A percentile compares a stretch with the other conserved stretches of the same genome.
Evolutionary conservation across 1,140 invertebrate genomes (phyloP).

Genomic region (Arctopsyche grandis): DNA sequence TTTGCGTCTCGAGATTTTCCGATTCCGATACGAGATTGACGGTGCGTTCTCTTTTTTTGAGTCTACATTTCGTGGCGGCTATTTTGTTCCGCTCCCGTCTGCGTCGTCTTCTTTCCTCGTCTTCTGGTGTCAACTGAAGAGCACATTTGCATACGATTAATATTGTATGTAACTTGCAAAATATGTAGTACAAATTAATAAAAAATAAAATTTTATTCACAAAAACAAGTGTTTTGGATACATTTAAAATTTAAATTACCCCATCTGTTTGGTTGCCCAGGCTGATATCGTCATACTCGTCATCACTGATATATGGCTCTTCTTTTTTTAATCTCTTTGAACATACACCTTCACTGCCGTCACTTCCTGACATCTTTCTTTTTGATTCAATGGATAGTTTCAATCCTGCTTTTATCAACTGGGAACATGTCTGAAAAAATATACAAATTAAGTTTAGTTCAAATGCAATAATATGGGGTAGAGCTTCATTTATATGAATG

Average conservation of each 20-base stretch:
- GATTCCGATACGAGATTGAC: slow-evolving; percentile 88
- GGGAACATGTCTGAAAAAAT: slow-evolving; percentile 77
- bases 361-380: slow-evolving; percentile 76
- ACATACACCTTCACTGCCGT: slow-evolving; percentile 63
- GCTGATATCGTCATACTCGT: slow-evolving; percentile 73
- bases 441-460: slow-evolving; percentile 18
- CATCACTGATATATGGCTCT: slow-evolving; percentile 69
- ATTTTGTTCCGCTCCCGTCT: slow-evolving; percentile 93
- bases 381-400: slow-evolving; percentile 91
- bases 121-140: slow-evolving; percentile 85
- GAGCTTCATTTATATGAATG: no score
- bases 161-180: slow-evolving; percentile 14
- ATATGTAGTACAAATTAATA: background rate
- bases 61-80: slow-evolving; percentile 93
- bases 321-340: slow-evolving; percentile 71
- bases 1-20: slow-evolving; percentile 86
- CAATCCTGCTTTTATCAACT: slow-evolving; percentile 89
- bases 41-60: slow-evolving; percentile 92
- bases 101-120: slow-evolving; percentile 84
- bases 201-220: background rate
- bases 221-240: background rate
- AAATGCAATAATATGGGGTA: no score
- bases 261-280: slow-evolving; percentile 64
- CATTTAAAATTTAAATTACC: slow-evolving; percentile 58
- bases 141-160: no score